phyloP scores from a whole-genome alignment of 2,888 invertebrate genomes.

The Phlogophora meticulosa region DNA sequence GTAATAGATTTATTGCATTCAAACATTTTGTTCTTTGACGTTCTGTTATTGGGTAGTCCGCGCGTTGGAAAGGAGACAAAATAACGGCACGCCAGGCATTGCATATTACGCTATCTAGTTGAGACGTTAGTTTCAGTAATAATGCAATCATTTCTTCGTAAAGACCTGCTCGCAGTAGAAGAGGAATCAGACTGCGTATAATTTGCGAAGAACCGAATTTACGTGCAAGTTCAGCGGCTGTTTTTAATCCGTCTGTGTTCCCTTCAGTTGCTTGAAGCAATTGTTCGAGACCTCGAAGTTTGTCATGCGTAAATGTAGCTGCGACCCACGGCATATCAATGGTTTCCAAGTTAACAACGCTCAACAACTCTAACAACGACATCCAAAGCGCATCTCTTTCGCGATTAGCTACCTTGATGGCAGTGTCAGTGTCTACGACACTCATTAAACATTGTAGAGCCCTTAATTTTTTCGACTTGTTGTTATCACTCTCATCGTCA shows the following conservation, averaged over 20 bases:
- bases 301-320: slow-evolving; percentile 85
- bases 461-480: slow-evolving; percentile 87
- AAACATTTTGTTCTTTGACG: slow-evolving; percentile 85
- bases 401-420: slow-evolving; percentile 85
- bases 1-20: slow-evolving; percentile 85
- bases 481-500: slow-evolving; percentile 86
- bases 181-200: slow-evolving; percentile 78
- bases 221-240: slow-evolving; percentile 79
- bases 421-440: slow-evolving; percentile 85
- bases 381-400: slow-evolving; percentile 85
- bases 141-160: slow-evolving; percentile 85
- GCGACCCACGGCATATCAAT: slow-evolving; percentile 89
- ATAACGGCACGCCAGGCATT: slow-evolving; percentile 86
- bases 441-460: slow-evolving; percentile 89
- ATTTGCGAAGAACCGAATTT: slow-evolving; percentile 80
- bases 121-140: slow-evolving; percentile 78
- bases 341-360: slow-evolving; percentile 83
- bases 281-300: slow-evolving; percentile 83
- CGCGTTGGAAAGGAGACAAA: slow-evolving; percentile 85
- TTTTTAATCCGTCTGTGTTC: slow-evolving; percentile 81
- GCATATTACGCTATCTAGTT: slow-evolving; percentile 80
- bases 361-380: slow-evolving; percentile 84
- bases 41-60: slow-evolving; percentile 88
- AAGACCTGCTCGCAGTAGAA: slow-evolving; percentile 78
- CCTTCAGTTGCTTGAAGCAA: slow-evolving; percentile 79